Conservation (phyloP, 1,140 invertebrate genomes). For the Anagrus nilaparvatae region DNA sequence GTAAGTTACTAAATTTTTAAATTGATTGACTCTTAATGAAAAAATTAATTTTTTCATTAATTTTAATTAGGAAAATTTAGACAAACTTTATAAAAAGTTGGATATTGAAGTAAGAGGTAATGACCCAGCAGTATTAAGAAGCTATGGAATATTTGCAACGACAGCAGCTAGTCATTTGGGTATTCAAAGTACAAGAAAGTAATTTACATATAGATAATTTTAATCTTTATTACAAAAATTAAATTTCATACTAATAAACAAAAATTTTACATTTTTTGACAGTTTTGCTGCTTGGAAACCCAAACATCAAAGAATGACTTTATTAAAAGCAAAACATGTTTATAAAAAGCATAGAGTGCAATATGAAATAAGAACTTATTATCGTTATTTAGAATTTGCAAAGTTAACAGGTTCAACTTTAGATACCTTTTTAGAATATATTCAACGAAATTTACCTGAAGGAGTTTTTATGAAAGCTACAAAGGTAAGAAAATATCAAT, state of each 20-base stretch:
- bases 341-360: constrained; percentile 92
- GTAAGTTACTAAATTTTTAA: constrained; percentile 6
- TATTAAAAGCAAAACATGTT: constrained; percentile 82
- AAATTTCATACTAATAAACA: background rate
- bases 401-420: constrained; percentile 89
- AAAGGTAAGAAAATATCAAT: too few species aligned
- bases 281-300: constrained; percentile 65
- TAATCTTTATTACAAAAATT: constrained; percentile 7
- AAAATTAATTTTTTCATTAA: background rate
- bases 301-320: constrained; percentile 61
- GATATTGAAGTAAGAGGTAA: constrained; percentile 79
- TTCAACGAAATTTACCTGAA: constrained; percentile 94
- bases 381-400: constrained; percentile 70
- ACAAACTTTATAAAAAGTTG: constrained; percentile 74
- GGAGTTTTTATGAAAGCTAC: constrained; percentile 92
- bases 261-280: constrained; percentile 19
- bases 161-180: constrained; percentile 69
- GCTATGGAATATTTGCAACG: constrained; percentile 77
- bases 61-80: constrained; percentile 30
- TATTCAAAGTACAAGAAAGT: constrained; percentile 65
- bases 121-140: constrained; percentile 76
- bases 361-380: constrained; percentile 93
- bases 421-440: constrained; percentile 92
- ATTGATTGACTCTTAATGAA: background rate
- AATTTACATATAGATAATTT: constrained; percentile 2